phyloP scores from a whole-genome alignment of 1,140 invertebrate species.

The Drosophila ercepeae region DNA sequence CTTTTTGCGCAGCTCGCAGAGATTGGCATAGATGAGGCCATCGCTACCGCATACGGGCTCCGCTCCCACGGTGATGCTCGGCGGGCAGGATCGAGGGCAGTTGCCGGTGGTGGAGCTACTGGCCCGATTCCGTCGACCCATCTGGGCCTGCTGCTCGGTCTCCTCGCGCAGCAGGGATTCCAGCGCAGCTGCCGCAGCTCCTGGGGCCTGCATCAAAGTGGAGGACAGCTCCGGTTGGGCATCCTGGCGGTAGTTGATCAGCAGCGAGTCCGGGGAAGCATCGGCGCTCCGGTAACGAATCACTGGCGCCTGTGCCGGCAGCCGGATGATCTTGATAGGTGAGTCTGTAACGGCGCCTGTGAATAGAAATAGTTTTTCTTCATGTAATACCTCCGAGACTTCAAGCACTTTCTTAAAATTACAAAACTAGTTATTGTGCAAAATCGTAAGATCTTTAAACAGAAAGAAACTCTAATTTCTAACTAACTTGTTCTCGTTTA shows the following conservation, averaged over 20 bases:
- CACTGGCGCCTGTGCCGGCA: conserved; percentile 74
- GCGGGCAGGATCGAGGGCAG: conserved; percentile 91
- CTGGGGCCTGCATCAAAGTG: conserved; percentile 56
- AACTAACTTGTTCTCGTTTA: background rate
- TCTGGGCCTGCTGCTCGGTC: conserved; percentile 48
- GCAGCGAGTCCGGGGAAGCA: conserved; percentile 63
- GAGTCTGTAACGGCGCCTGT: conserved; percentile 74
- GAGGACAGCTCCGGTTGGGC: conserved; percentile 59
- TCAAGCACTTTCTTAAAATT: background rate
- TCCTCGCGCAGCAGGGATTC: conserved; percentile 65
- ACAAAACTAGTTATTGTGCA: background rate
- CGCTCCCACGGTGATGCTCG: conserved; percentile 86
- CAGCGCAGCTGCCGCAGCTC: conserved; percentile 60
- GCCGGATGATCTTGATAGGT: conserved; percentile 76
- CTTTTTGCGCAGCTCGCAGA: conserved; percentile 96
- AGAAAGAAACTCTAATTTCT: background rate
- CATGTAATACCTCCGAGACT: background rate
- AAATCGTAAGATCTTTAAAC: background rate
- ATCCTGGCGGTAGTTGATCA: conserved; percentile 70
- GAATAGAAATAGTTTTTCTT: background rate
- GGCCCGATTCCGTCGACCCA: conserved; percentile 66
- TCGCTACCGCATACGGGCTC: conserved; percentile 95
- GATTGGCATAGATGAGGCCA: conserved; percentile 93
- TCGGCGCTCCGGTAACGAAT: conserved; percentile 77
- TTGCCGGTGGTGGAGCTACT: conserved; percentile 80